phyloP scores from a whole-genome alignment of 2,888 invertebrate species.

The Aquatica leii region DNA sequence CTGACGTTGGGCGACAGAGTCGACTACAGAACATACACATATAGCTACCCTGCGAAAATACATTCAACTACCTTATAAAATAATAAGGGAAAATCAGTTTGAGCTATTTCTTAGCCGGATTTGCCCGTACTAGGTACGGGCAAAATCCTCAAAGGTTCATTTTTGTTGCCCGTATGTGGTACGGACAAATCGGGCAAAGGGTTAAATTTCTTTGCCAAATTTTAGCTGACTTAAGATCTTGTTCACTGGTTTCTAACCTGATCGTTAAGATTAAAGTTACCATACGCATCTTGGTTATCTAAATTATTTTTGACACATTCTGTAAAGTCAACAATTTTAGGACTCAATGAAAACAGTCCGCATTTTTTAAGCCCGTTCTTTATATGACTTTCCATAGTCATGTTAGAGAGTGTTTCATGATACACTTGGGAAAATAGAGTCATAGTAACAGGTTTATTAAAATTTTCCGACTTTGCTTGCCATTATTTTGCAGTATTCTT shows the following conservation, averaged over 20 bases:
- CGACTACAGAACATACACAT: no score
- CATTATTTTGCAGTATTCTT: not conserved
- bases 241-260: not conserved
- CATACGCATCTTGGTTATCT: not conserved
- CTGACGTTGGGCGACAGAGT: no score
- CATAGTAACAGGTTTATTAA: not conserved
- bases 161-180: no score
- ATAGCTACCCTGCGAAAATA: no score
- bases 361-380: not conserved
- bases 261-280: not conserved
- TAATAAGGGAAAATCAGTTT: no score
- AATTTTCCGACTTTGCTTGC: not conserved
- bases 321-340: not conserved
- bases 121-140: no score
- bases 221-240: not conserved
- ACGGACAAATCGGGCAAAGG: no score
- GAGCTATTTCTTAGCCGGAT: no score
- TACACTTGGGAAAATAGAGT: not conserved
- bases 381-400: not conserved
- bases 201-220: no score
- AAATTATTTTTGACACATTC: no score
- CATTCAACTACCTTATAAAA: no score
- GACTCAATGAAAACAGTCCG: not conserved
- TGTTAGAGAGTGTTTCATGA: constrained; percentile 2
- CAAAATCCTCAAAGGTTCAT: no score